Percentiles rank a stretch among this genome's conserved stretches.
phyloP scores from a whole-genome alignment of 2,888 invertebrate genomes.

The Drosophila diplacantha region DNA sequence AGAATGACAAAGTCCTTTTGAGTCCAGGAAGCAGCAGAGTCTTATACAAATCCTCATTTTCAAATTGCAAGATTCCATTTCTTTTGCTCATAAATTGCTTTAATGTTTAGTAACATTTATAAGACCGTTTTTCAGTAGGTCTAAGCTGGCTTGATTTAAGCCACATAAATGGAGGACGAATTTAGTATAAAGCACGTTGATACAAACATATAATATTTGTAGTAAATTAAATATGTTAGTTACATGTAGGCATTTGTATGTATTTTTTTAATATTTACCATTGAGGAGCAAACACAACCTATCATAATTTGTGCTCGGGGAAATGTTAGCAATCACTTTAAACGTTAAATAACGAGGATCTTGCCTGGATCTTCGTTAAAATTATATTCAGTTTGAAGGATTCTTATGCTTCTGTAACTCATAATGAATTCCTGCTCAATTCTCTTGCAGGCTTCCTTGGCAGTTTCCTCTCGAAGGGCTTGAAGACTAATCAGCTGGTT shows the following conservation, averaged over 20 bases:
- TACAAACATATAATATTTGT: neutral
- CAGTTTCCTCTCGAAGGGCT: constrained; percentile 77
- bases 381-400: no score
- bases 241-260: neutral
- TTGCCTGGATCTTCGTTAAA: neutral
- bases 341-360: neutral
- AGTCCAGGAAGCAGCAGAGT: no score
- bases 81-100: neutral
- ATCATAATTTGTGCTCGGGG: neutral
- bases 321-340: neutral
- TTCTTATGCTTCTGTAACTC: neutral
- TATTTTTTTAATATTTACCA: neutral
- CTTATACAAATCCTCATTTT: no score
- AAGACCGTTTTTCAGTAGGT: neutral
- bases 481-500: constrained; percentile 85
- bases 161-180: neutral
- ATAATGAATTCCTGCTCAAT: neutral
- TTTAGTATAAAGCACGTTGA: neutral
- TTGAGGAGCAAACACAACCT: neutral
- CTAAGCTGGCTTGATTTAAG: neutral
- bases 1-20: no score
- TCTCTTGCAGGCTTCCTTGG: constrained; percentile 74
- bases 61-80: no score
- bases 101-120: neutral
- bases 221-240: neutral